Evolutionary conservation across 2,797 vertebrate species (phyloP).

Genomic region (Hippopotamyrus pictus): DNA sequence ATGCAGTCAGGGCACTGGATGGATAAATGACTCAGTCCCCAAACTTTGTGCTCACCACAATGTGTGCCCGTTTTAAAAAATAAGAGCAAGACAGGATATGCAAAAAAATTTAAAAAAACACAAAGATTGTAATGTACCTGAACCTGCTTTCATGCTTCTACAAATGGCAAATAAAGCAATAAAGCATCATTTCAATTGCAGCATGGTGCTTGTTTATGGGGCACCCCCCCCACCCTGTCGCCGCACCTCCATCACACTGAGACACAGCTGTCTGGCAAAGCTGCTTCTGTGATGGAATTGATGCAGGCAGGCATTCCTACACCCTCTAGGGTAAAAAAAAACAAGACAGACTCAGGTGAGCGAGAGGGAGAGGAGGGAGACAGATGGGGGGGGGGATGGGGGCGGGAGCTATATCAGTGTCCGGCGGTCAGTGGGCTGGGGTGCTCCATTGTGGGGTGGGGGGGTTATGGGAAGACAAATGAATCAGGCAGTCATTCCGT

Average conservation of each 20-base stretch:
- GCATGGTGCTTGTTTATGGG: conserved; percentile 61
- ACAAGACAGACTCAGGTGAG: conserved; percentile 63
- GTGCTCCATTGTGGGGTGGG: conserved; percentile 56
- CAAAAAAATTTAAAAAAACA: background rate
- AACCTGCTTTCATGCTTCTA: background rate
- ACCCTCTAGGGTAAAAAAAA: conserved; percentile 80
- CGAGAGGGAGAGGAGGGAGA: conserved; percentile 22
- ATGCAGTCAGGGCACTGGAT: background rate
- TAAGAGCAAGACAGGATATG: background rate
- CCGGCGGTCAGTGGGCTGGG: conserved; percentile 29
- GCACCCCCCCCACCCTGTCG: conserved; percentile 24
- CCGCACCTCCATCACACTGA: conserved; percentile 18
- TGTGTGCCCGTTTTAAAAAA: background rate
- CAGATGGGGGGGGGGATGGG: conserved; percentile 11
- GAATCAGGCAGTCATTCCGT: conserved; percentile 98
- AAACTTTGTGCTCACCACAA: background rate
- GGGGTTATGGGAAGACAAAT: conserved; percentile 88
- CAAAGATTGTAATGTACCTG: background rate
- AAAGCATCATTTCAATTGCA: conserved; percentile 43
- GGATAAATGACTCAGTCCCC: background rate
- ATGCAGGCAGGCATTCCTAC: conserved; percentile 74
- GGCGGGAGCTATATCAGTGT: conserved; percentile 1
- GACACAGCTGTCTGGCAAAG: conserved; percentile 51
- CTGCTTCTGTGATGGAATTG: conserved; percentile 78
- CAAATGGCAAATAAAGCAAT: background rate